Conservation (phyloP, 2,113 vertebrate genomes). For the Vombatus ursinus region DNA sequence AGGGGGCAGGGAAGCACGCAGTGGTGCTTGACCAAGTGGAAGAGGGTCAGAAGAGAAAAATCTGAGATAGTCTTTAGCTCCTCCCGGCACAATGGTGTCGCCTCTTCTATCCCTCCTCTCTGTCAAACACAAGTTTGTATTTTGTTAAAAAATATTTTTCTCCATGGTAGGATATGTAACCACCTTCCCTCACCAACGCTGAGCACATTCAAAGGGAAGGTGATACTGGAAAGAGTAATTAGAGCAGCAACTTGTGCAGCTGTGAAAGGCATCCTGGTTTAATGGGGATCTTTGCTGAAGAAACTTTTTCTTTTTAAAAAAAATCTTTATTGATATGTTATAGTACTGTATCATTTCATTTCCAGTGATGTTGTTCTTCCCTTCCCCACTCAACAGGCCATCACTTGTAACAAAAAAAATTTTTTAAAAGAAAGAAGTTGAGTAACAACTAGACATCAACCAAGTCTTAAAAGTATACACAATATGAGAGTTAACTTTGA, state of each 20-base stretch:
- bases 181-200: neutral
- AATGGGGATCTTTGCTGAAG: neutral
- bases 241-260: neutral
- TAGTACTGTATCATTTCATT: neutral
- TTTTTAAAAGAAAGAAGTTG: too few relatives aligned
- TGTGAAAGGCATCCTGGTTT: neutral
- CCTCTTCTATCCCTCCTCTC: neutral
- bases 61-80: neutral
- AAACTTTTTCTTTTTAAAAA: neutral
- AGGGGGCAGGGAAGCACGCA: neutral
- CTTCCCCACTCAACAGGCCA: neutral
- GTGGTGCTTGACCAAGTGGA: neutral
- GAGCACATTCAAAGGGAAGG: neutral
- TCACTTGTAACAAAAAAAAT: neutral
- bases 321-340: neutral
- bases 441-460: neutral
- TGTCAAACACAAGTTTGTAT: neutral
- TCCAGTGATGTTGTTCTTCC: neutral
- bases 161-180: neutral
- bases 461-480: neutral
- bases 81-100: neutral
- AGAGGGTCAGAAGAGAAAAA: neutral
- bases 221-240: neutral
- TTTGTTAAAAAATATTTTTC: neutral
- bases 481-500: too few relatives aligned